Evolutionary conservation across 2,888 invertebrate species (phyloP).

Genomic region (Mamestra brassicae): DNA sequence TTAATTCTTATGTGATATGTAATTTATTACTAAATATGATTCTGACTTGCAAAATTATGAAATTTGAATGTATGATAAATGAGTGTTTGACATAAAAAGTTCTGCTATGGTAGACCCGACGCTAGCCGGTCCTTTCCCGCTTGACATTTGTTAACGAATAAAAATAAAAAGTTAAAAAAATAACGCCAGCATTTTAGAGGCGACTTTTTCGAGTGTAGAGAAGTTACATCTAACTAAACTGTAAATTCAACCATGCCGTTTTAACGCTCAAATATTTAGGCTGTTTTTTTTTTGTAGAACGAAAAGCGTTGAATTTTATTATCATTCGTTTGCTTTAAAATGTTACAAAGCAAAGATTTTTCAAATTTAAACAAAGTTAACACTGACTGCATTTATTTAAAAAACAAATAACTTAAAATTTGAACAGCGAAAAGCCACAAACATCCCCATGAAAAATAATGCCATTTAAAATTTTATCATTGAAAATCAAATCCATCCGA

Average conservation of each 20-base stretch:
- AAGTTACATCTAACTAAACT: constrained; percentile 54
- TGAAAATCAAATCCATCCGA: constrained; percentile 65
- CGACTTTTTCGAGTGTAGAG: constrained; percentile 48
- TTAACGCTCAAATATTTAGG: constrained; percentile 51
- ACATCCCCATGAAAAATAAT: constrained; percentile 47
- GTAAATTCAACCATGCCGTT: constrained; percentile 52
- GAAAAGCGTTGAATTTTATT: constrained; percentile 50
- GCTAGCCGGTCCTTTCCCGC: constrained; percentile 12
- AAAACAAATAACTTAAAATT: not conserved
- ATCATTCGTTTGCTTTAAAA: constrained; percentile 45
- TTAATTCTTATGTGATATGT: too few relatives aligned
- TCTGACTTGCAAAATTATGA: too few relatives aligned
- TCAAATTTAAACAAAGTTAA: not conserved
- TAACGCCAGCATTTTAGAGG: constrained; percentile 37
- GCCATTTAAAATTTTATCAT: constrained; percentile 59
- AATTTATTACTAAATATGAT: too few relatives aligned
- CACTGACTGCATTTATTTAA: not conserved
- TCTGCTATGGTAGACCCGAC: constrained; percentile 7
- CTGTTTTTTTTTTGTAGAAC: constrained; percentile 29
- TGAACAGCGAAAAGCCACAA: constrained; percentile 5
- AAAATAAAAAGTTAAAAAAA: constrained; percentile 46
- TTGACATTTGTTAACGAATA: constrained; percentile 47
- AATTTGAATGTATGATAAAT: too few relatives aligned
- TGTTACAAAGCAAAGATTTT: constrained; percentile 20
- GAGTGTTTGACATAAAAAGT: too few relatives aligned